These are phyloP conservation scores for Lepidurus arcticus DNA, from an alignment of 1,140 invertebrate genomes.

Conservation along the genomic window DNA sequence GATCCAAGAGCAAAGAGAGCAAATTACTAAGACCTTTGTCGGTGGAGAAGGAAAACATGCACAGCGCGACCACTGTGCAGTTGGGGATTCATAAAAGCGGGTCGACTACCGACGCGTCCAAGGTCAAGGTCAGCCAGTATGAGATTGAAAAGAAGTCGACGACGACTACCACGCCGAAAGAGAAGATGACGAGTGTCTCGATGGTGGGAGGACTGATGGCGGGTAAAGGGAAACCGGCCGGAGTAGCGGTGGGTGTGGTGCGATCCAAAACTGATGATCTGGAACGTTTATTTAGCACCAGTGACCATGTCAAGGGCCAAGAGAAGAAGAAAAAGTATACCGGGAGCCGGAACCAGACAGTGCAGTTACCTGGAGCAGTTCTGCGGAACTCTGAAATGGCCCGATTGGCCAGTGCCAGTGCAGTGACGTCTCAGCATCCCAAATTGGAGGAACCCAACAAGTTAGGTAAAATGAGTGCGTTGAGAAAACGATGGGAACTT, in stretches of 20 bases:
- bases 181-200: neutral
- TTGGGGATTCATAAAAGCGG: neutral
- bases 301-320: constrained; percentile 51
- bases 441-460: constrained; percentile 41
- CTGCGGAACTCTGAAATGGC: constrained; percentile 42
- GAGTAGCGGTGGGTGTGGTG: constrained; percentile 58
- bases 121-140: constrained; percentile 10
- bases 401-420: constrained; percentile 26
- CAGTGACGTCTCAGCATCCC: constrained; percentile 37
- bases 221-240: constrained; percentile 46
- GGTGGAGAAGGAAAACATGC: constrained; percentile 27
- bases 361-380: constrained; percentile 54
- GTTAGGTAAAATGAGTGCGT: constrained; percentile 43
- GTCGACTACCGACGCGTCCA: neutral
- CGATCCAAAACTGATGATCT: constrained; percentile 62
- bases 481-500: constrained; percentile 72
- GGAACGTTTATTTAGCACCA: constrained; percentile 51
- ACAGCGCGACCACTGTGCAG: neutral
- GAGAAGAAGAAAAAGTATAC: constrained; percentile 57
- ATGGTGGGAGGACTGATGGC: constrained; percentile 34
- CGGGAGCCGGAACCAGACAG: constrained; percentile 56
- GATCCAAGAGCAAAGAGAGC: constrained; percentile 37
- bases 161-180: neutral
- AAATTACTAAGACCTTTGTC: neutral
- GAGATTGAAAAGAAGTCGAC: neutral